Evolutionary conservation across 2,888 invertebrate genomes (phyloP), one percentile per base, ranked within the genome.

Genomic region (Orthosia gothica): DNA sequence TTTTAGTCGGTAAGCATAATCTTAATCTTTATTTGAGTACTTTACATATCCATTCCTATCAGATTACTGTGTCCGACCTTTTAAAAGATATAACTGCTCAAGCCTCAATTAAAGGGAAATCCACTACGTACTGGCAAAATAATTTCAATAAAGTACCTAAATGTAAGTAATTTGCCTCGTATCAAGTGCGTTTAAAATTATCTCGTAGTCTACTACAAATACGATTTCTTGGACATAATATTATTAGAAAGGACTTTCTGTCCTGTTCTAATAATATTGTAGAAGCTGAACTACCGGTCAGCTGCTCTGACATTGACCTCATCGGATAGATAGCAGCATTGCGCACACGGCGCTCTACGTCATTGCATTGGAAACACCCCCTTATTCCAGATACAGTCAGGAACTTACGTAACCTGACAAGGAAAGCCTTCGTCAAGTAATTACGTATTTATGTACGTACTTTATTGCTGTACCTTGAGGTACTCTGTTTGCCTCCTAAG

Each of bases 301-400:
- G 91, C 86, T 89, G 91, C 79, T 89, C 90, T 90, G 93, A 94
- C 95, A 95, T 94, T 95, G 95, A 93, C 95, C 95, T 85, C 91
- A 91, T 92, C 94, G 89, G 89, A 85, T 86, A 90, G 93, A 95
- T 93, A 93, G 90, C 89, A 83, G 86, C 83, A 89, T 90, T 92
- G 92, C 93, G 92, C 92, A 93, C 90, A 86, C 86, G 84, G 81
- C 81, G 66, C 61, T 62, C 57, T 70, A 84, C 87, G 83, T 88
- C 84, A 87, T 70, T 63, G 59, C n/a, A 76, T 80, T 76, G 80
- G 87, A 87, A 84, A 87, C 88, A 80, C 86, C 81, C 87, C 72
- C 73, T 74, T 58, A 63, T 70, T 70, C 72, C 80, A 77, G 77
- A 86, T 85, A 70, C 57, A 74, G 58, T 63, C 67, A 58, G 65